Evolutionary conservation across 2,888 invertebrate species (phyloP), one percentile per base, ranked within the genome.

Genomic region (Penaeus monodon): DNA sequence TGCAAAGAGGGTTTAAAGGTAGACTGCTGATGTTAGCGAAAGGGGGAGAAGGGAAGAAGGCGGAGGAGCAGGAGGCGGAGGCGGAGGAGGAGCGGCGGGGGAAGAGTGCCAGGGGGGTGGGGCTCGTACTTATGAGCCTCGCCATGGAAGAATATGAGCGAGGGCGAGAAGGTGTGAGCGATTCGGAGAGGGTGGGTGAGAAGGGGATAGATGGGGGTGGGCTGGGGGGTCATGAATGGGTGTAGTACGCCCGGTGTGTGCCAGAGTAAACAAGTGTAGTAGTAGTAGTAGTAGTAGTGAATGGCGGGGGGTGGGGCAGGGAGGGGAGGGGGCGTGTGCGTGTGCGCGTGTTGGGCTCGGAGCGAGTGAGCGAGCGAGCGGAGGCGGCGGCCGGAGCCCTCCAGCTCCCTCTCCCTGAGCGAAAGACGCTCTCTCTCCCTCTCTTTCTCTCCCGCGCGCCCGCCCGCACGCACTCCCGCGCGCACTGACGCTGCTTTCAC

Each of bases 271-370:
- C 57, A 57, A 57, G 57, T 57, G 57, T 57, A 57, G 57, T 57
- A 57, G 57, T 70, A 33, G 33, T 70, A 65, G 80, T 63, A 65
- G 80, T 63, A 33, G 27, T 65, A 66, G 66, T 82, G 66, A 74
- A 70, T 82, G 68, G 82, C 65, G 73, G 70, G 29, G 57, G 44
- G 70, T 33, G 63, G 82, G 77, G 33, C 33, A 29, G 33, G 64
- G 73, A 24, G 33, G 63, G 29, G 63, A 57, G 57, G 57, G 33
- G 77, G 44, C 27, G 44, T 38, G 77, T 33, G 38, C 57, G 57
- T 57, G 57, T 57, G 57, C 57, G 57, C 57, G 57, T 57, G 57
- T 57, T 57, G 57, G 57, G 17, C 57, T 57, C 57, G 57, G 57
- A 57, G 44, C 65, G 76, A 24, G 66, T 22, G 57, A 57, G 57